These are phyloP conservation scores for Enteromius trimaculatus DNA, from an alignment of 2,797 vertebrate genomes.

Conservation along the genomic window DNA sequence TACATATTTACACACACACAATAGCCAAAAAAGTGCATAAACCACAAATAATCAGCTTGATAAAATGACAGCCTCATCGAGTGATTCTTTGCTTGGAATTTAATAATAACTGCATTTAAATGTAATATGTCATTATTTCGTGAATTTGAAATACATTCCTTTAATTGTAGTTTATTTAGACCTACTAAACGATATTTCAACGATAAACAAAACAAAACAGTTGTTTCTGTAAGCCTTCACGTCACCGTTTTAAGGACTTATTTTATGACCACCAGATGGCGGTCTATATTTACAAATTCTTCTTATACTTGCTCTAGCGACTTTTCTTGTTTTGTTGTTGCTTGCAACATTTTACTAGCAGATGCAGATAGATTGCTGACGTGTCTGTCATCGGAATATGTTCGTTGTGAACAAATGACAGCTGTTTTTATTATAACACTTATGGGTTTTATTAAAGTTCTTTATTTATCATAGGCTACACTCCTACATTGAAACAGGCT, in stretches of 20 bases:
- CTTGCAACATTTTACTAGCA: background rate
- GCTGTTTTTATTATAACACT: background rate
- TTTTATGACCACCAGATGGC: conserved; percentile 39
- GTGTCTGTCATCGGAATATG: background rate
- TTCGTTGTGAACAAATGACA: background rate
- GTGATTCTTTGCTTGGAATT: background rate
- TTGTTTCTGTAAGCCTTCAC: background rate
- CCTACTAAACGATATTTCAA: background rate
- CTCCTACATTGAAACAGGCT: background rate
- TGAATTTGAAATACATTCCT: background rate
- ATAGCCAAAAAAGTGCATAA: background rate
- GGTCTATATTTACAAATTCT: background rate
- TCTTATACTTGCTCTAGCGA: background rate
- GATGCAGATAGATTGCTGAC: background rate
- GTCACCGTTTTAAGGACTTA: background rate
- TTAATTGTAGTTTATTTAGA: background rate
- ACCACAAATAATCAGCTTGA: background rate
- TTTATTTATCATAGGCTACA: background rate
- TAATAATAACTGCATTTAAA: background rate
- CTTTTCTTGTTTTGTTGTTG: background rate
- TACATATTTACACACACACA: too few relatives aligned
- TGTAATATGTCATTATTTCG: background rate
- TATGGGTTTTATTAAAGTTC: background rate
- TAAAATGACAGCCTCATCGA: background rate
- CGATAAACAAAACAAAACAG: background rate